phyloP scores from a whole-genome alignment of 2,797 vertebrate genomes.

The Orestias chungarensis region DNA sequence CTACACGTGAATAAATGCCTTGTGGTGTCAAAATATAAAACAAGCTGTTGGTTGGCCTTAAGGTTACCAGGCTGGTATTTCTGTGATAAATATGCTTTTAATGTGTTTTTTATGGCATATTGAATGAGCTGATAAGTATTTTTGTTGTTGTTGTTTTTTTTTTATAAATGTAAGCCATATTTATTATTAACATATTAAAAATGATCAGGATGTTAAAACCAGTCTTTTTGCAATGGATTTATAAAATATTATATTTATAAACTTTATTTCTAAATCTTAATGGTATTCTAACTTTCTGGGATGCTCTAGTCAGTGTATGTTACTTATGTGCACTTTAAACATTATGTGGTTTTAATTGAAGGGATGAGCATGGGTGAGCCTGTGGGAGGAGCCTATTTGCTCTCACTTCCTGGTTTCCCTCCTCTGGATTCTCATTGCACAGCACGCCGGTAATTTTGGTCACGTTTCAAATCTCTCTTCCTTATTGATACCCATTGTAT shows the following conservation, averaged over 20 bases:
- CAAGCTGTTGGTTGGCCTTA: not conserved
- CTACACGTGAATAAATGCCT: not conserved
- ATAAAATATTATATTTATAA: not conserved
- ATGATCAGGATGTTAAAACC: not conserved
- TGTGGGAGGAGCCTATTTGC: conserved; percentile 63
- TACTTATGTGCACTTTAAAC: not conserved
- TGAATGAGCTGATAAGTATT: no score
- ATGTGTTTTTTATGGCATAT: no score
- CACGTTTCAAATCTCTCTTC: conserved; percentile 15
- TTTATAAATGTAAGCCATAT: not conserved
- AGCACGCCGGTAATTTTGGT: conserved; percentile 6
- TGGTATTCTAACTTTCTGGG: not conserved
- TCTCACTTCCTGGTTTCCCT: conserved; percentile 61
- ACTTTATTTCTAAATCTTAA: not conserved
- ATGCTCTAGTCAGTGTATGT: not conserved
- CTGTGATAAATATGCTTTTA: not conserved
- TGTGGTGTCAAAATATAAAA: not conserved
- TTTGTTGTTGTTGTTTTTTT: not conserved
- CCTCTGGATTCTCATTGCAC: conserved; percentile 34
- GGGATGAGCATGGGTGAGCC: conserved; percentile 11
- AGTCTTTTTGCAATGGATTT: not conserved
- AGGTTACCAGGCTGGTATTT: no score
- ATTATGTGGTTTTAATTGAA: not conserved
- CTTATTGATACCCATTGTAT: not conserved
- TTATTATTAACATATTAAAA: not conserved